Base-by-base conservation (phyloP, 2,888 invertebrate species). In the Lucinisca nassula region DNA sequence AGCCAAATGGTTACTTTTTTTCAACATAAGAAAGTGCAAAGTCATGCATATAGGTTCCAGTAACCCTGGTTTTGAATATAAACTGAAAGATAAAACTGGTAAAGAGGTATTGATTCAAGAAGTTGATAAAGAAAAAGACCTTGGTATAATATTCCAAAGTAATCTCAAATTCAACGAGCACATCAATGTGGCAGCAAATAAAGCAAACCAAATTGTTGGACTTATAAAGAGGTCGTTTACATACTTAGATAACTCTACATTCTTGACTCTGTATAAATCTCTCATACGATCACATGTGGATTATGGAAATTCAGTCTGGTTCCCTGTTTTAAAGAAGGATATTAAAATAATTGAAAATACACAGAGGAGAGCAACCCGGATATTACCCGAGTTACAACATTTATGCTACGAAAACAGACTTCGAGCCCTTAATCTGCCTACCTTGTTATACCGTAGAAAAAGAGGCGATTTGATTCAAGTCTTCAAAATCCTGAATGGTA, bases 241-340 rank as follows among this genome's bases (percentile, higher is more conserved):
- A n/a, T 82, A 67, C 67, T 67, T 82, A 37, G 49, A 74, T 38
- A 73, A 77, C 27, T 8, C 37, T 21, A 85, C 72, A 75, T 85
- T 85, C 37, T n/a, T 80, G 24, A 45, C 3, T 14, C 35, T 86
- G 17, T 79, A 82, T 35, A 86, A 77, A 76, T 79, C 86, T 1
- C 45, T 82, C 1, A 40, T 86, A 1, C 32, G 86, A 49, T 79
- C 82, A 2, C 75, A 82, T 27, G 24, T 79, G 8, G 82, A 86
- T 51, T 86, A 82, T 58, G 82, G 58, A 10, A 58, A 72, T 3
- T 51, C 58, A 30, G 38, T 79, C 8, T 82, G 82, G 78, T 58
- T 32, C 4, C 85, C 85, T 27, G 45, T 45, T 40, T 24, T 74
- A n/a, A 78, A 79, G 24, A 82, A 82, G 21, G 40, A 82, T 40